Percentiles rank a stretch among this genome's conserved stretches.
Evolutionary conservation across 2,113 vertebrate species (phyloP).

Genomic region (Podarcis cretensis): DNA sequence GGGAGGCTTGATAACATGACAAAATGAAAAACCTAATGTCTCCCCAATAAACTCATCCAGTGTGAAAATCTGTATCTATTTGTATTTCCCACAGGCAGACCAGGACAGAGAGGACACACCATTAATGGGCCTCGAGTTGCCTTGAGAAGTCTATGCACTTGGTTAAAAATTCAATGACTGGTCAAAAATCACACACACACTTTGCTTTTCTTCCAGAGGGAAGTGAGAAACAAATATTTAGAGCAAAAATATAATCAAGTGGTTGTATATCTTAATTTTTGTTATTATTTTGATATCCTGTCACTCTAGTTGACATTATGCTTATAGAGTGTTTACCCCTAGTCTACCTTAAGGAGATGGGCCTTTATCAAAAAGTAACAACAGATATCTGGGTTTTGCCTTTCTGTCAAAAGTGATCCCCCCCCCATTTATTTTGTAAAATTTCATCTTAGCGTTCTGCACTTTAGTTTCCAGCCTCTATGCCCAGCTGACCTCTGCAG

Average conservation of each 20-base stretch:
- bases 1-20: too few relatives aligned
- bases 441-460: neutral
- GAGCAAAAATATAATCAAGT: neutral
- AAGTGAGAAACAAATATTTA: neutral
- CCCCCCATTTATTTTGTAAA: neutral
- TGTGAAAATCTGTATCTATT: neutral
- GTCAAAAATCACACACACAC: neutral
- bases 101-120: neutral
- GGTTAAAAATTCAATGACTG: neutral
- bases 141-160: neutral
- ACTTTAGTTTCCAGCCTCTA: neutral
- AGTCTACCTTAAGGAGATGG: neutral
- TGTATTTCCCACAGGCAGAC: neutral
- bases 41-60: neutral
- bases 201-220: neutral
- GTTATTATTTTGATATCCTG: neutral
- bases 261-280: neutral
- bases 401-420: neutral
- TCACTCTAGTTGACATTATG: neutral
- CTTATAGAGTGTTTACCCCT: neutral
- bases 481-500: neutral
- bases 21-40: neutral
- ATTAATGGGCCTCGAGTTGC: neutral
- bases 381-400: too few relatives aligned
- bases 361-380: too few relatives aligned